A percentile compares a stretch with the other conserved stretches of the same genome.
Evolutionary conservation across 2,113 vertebrate species (phyloP).

Genomic region (Sardina pilchardus): DNA sequence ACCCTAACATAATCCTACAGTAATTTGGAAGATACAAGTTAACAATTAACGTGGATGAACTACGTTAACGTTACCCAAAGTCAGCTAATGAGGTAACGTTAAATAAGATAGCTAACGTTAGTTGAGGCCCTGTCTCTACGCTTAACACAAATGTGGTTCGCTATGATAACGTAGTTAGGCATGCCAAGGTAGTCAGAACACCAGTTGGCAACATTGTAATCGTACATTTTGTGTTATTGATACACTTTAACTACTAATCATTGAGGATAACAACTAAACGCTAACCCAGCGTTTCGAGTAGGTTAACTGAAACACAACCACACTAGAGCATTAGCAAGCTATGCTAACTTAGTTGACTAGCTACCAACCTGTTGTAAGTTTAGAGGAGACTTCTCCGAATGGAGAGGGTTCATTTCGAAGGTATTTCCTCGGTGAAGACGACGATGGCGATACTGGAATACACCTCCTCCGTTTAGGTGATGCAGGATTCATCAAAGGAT

Average conservation of each 20-base stretch:
- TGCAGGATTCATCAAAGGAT: conserved; percentile 86
- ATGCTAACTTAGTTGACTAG: conserved; percentile 11
- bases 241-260: background rate
- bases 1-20: background rate
- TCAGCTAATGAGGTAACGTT: no score
- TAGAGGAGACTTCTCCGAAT: conserved; percentile 89
- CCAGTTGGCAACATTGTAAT: background rate
- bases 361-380: conserved; percentile 85
- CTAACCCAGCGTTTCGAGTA: background rate
- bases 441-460: conserved; percentile 79
- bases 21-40: background rate
- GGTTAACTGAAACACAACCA: background rate
- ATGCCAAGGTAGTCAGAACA: background rate
- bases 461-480: conserved; percentile 92
- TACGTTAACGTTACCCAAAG: no score
- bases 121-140: background rate
- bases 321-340: background rate
- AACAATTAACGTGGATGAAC: no score
- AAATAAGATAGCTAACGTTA: background rate
- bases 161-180: background rate
- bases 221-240: background rate
- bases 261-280: background rate
- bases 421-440: conserved; percentile 91
- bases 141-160: background rate
- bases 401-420: conserved; percentile 93